phyloP scores from a whole-genome alignment of 2,797 vertebrate species.

The Lutjanus argentimaculatus region DNA sequence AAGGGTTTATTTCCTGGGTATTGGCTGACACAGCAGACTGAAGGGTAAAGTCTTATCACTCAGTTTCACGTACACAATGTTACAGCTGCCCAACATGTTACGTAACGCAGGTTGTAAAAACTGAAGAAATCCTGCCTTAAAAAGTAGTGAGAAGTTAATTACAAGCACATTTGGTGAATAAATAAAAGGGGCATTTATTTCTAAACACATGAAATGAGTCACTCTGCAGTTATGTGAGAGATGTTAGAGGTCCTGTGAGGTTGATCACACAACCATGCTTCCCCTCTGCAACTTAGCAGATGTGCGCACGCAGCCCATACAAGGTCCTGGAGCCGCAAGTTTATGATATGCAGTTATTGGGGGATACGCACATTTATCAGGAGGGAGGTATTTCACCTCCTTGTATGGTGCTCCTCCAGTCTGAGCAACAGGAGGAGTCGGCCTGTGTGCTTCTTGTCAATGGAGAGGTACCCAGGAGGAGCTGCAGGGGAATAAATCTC shows the following conservation, averaged over 20 bases:
- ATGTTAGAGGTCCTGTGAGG: slow-evolving; percentile 55
- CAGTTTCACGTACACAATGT: slow-evolving; percentile 3
- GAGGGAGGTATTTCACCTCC: slow-evolving; percentile 80
- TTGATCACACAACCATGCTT: slow-evolving; percentile 46
- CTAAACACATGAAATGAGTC: slow-evolving; percentile 72
- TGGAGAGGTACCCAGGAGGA: slow-evolving; percentile 67
- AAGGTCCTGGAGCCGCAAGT: slow-evolving; percentile 83
- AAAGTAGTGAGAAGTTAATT: slow-evolving; percentile 52
- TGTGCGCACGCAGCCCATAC: slow-evolving; percentile 80
- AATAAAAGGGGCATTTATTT: slow-evolving; percentile 60
- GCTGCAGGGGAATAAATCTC: slow-evolving; percentile 61
- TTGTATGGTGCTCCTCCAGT: slow-evolving; percentile 85
- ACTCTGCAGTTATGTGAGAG: slow-evolving; percentile 58
- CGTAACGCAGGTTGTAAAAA: slow-evolving; percentile 55
- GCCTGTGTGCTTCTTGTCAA: slow-evolving; percentile 78
- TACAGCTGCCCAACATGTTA: slow-evolving; percentile 39
- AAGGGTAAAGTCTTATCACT: slow-evolving; percentile 52
- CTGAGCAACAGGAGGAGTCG: slow-evolving; percentile 59
- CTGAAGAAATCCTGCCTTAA: slow-evolving; percentile 27
- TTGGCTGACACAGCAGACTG: not conserved
- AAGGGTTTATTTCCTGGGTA: slow-evolving; percentile 17
- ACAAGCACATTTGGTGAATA: slow-evolving; percentile 61
- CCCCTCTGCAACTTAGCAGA: slow-evolving; percentile 60
- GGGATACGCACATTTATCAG: slow-evolving; percentile 86
- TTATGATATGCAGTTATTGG: slow-evolving; percentile 85